These are phyloP conservation scores for Agonum fuliginosum DNA, from an alignment of 2,888 invertebrate genomes.

Conservation along the genomic window DNA sequence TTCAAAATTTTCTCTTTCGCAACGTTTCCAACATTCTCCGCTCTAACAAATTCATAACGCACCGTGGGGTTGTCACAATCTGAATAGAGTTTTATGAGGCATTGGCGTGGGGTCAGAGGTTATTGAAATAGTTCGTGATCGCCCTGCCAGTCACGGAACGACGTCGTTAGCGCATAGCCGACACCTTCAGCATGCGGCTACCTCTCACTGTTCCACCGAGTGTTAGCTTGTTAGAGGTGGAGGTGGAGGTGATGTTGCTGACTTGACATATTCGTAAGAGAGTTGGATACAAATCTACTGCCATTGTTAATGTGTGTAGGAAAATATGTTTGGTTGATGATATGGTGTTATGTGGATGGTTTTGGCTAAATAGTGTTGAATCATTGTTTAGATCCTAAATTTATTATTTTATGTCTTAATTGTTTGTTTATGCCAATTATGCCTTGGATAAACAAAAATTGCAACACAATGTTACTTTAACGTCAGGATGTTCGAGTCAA, in stretches of 20 bases:
- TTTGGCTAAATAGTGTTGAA: too few species aligned
- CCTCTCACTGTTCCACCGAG: conserved; percentile 35
- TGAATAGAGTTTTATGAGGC: conserved; percentile 62
- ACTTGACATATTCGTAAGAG: conserved; percentile 12
- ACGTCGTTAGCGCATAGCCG: conserved; percentile 55
- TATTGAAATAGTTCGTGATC: conserved; percentile 59
- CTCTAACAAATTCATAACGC: conserved; percentile 60
- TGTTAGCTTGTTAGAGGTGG: not conserved
- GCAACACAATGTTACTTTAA: too few species aligned
- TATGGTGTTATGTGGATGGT: not conserved
- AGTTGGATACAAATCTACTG: not conserved
- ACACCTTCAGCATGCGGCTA: conserved; percentile 36
- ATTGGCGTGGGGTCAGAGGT: conserved; percentile 61
- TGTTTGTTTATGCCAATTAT: too few species aligned
- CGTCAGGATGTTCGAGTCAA: too few species aligned
- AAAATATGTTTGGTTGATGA: not conserved
- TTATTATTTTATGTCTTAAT: too few species aligned
- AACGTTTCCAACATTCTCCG: conserved; percentile 21
- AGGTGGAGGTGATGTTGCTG: not conserved
- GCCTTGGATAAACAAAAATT: too few species aligned
- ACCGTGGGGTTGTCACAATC: conserved; percentile 61
- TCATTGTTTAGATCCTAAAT: too few species aligned
- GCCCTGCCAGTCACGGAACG: conserved; percentile 54
- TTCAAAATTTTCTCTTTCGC: conserved; percentile 14
- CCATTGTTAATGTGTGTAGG: not conserved